Conservation (phyloP, 92 coral and sea anemone genomes). For the Epizoanthus scotinus region DNA sequence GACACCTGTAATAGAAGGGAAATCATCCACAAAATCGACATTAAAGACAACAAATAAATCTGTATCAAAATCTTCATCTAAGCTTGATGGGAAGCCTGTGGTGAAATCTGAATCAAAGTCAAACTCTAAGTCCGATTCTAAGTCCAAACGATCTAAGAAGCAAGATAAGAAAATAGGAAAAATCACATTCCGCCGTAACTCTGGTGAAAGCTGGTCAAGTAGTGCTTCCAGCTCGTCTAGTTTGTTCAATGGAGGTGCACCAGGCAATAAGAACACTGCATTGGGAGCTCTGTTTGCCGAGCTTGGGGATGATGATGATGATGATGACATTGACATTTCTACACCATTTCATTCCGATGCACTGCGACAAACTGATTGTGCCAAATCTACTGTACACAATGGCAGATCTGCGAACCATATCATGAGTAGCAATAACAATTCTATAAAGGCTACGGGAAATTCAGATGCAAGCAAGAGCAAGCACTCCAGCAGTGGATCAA, state of each 20-base stretch:
- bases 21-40: constrained; percentile 2
- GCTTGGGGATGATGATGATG: constrained; percentile 78
- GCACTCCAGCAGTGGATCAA: background rate
- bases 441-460: background rate
- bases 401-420: constrained; percentile 30
- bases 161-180: constrained; percentile 75
- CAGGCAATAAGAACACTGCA: constrained; percentile 71
- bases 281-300: constrained; percentile 83
- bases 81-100: background rate
- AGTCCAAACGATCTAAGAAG: constrained; percentile 54
- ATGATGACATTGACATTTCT: constrained; percentile 61
- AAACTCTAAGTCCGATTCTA: background rate
- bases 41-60: constrained; percentile 6
- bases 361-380: background rate
- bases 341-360: constrained; percentile 78
- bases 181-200: constrained; percentile 86
- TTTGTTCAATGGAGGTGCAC: constrained; percentile 53
- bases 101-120: background rate
- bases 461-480: background rate
- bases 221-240: constrained; percentile 71
- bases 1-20: constrained; percentile 44
- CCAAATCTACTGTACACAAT: constrained; percentile 24
- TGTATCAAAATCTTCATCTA: background rate
- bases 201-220: constrained; percentile 96
- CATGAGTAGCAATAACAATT: constrained; percentile 49